A percentile compares a stretch with the other conserved stretches of the same genome.
Conservation (phyloP, 64 coral and sea anemone genomes). For the Hydrozoanthus tunicans region DNA sequence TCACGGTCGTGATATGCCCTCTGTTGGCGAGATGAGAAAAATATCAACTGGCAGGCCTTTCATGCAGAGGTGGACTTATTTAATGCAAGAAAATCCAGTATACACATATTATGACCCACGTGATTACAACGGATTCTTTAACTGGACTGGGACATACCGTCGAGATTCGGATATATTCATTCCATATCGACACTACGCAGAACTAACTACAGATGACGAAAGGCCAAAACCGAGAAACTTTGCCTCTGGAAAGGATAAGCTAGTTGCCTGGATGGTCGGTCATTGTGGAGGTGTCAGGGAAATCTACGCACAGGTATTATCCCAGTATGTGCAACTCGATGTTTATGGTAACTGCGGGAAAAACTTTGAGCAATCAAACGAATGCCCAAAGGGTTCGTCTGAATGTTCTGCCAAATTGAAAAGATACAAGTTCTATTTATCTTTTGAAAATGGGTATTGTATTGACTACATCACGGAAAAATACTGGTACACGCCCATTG, state of each 20-base stretch:
- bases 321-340: constrained; percentile 18
- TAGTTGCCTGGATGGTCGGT: constrained; percentile 54
- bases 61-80: constrained; percentile 57
- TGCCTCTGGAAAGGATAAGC: constrained; percentile 60
- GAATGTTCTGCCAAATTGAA: constrained; percentile 57
- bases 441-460: constrained; percentile 76
- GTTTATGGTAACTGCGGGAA: constrained; percentile 57
- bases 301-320: constrained; percentile 46
- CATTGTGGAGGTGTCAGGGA: constrained; percentile 50
- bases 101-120: constrained; percentile 26
- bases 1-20: constrained; percentile 68
- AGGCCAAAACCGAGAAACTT: constrained; percentile 2
- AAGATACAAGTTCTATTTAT: constrained; percentile 75
- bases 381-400: constrained; percentile 8
- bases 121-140: constrained; percentile 61
- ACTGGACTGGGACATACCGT: constrained; percentile 79
- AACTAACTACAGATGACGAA: background rate
- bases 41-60: constrained; percentile 5
- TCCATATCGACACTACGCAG: constrained; percentile 54
- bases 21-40: constrained; percentile 26
- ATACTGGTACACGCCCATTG: constrained; percentile 64
- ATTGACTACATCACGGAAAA: constrained; percentile 81
- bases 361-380: constrained; percentile 21
- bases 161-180: constrained; percentile 67
- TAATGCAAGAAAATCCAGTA: constrained; percentile 68